Evolutionary conservation across 2,113 vertebrate species (phyloP).

Genomic region (Brachyistius frenatus): DNA sequence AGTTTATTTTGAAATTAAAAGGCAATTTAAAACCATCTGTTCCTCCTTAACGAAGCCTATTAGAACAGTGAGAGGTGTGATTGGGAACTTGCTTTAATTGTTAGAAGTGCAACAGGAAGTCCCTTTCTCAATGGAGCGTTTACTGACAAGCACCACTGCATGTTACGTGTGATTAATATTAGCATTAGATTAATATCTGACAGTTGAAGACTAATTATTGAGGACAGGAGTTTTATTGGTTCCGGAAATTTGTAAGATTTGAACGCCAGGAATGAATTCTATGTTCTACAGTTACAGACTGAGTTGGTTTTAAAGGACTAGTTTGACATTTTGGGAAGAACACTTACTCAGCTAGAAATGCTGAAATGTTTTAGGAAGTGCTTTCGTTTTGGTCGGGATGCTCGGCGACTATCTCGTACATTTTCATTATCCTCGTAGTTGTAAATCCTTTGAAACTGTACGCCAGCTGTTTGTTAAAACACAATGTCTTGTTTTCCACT

Average conservation of each 20-base stretch:
- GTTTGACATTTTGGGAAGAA: neutral
- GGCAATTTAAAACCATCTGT: constrained; percentile 49
- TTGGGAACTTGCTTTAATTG: constrained; percentile 49
- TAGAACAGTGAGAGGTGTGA: constrained; percentile 49
- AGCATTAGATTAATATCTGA: constrained; percentile 9
- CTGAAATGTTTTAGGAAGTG: no score
- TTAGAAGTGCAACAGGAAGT: constrained; percentile 38
- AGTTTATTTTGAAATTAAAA: constrained; percentile 51
- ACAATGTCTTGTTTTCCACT: no score
- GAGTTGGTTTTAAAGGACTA: neutral
- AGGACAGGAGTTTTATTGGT: no score
- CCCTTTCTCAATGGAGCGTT: constrained; percentile 33
- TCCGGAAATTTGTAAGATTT: neutral
- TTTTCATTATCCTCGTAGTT: no score
- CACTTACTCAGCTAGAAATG: no score
- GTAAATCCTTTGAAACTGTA: no score
- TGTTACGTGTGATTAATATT: constrained; percentile 43
- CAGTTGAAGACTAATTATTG: neutral
- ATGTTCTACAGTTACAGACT: neutral
- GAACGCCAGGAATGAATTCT: neutral
- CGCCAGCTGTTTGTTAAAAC: no score
- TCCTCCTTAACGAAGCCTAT: constrained; percentile 26
- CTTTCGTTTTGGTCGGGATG: no score
- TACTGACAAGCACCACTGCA: constrained; percentile 43
- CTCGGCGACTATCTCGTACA: no score